Percentiles rank a stretch among this genome's conserved stretches.
phyloP scores from a whole-genome alignment of 2,888 invertebrate genomes.

The Megalurothrips usitatus region DNA sequence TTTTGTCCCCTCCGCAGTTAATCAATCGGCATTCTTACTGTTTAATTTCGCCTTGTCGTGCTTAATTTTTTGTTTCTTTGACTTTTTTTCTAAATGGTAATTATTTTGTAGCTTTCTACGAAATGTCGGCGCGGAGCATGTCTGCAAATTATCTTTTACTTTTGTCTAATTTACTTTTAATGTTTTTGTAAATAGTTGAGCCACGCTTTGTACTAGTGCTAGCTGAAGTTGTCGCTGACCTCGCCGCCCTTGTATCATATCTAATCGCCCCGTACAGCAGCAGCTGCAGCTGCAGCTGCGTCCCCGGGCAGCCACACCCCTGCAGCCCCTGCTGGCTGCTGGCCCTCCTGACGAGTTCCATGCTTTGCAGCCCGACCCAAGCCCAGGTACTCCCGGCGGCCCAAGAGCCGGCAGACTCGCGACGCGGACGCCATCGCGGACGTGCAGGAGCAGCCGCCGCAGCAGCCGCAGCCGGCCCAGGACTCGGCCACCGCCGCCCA shows the following conservation, averaged over 20 bases:
- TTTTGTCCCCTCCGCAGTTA: neutral
- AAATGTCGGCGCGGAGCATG: too few species aligned
- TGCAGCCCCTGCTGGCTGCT: too few species aligned
- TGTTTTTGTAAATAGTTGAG: too few species aligned
- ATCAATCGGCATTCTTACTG: too few species aligned
- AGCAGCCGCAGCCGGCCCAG: too few species aligned
- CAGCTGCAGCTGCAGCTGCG: neutral
- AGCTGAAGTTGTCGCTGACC: too few species aligned
- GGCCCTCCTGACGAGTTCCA: neutral
- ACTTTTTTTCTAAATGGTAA: neutral
- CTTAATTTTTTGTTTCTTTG: neutral
- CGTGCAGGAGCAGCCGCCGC: constrained; percentile 19
- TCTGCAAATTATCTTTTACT: neutral
- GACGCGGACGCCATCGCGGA: neutral
- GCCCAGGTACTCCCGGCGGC: constrained; percentile 4
- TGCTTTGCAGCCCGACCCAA: constrained; percentile 11
- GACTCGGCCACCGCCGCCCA: neutral
- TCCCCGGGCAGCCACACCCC: neutral
- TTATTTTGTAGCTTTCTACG: too few species aligned
- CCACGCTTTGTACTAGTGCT: too few species aligned
- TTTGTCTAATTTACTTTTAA: neutral
- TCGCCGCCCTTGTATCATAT: too few species aligned
- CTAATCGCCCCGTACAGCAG: neutral
- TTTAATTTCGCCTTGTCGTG: too few species aligned
- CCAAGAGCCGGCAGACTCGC: neutral